Evolutionary conservation across 2,888 invertebrate species (phyloP), one percentile per base, ranked within the genome.

Genomic region (Platerodrilus igneus): DNA sequence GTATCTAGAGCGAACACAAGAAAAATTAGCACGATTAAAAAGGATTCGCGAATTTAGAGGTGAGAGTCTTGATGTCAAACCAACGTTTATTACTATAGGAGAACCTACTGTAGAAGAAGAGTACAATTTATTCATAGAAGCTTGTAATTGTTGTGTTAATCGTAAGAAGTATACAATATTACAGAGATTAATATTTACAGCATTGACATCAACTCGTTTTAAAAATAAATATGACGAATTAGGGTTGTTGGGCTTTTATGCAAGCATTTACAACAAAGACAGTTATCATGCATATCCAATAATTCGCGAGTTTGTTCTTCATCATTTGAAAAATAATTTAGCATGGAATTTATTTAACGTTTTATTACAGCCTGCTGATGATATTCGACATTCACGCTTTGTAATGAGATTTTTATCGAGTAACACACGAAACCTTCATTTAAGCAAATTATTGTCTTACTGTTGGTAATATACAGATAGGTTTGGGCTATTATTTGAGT

Each of bases 401-500:
- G 71, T 87, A 20, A 76, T 81, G 57, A 74, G 89, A 21, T 68
- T 82, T 7, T 73, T 85, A 14, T 66, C 67, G 4, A 66, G 70
- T 30, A 65, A 76, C 50, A 74, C 76, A 10, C 70, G 75, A 9
- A 74, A 79, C 37, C 73, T 77, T 40, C 72, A 78, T 15, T 26
- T 42, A 88, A 55, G 92, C 86, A 0, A 90, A 92, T 61, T 88
- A 86, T 65, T 89, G 86, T 52, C 71, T 93, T 21, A 77, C 83
- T 28, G 82, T 87, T 20, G 89, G 91, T 3, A 84, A 88, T 13
- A 92, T 90, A 63, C 85, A 89, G 55, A 84, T 86, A 48, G 86
- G 87, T 0, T 63, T 87, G 4, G 89, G 85, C 55, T 85, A 91
- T 55, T 85, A 91, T 31, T 35, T 56, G 20, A 46, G 29, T 44